phyloP scores from a whole-genome alignment of 2,797 vertebrate species.

The Sciurus carolinensis region DNA sequence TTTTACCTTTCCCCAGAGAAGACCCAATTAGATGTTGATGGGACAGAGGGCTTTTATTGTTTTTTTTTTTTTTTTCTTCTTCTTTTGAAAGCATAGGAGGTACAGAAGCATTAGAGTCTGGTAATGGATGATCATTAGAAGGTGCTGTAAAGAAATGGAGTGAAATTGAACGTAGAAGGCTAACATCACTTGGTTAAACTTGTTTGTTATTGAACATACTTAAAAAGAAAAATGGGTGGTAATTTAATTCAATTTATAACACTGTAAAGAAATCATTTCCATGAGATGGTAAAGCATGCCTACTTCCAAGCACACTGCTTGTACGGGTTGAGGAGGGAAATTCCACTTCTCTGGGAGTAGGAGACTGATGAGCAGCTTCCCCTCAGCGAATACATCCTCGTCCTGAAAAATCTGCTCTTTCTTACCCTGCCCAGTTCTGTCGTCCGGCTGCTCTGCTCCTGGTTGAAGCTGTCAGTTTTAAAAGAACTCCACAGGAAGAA shows the following conservation, averaged over 20 bases:
- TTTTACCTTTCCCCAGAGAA: constrained; percentile 41
- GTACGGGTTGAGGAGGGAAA: neutral
- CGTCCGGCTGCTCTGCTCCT: constrained; percentile 25
- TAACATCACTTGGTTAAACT: constrained; percentile 42
- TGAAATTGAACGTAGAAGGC: neutral
- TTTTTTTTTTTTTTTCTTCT: neutral
- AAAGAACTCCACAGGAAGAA: constrained; percentile 54
- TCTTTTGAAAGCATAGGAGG: neutral
- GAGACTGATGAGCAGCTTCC: neutral
- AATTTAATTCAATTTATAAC: constrained; percentile 71
- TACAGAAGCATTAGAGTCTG: neutral
- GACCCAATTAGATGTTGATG: constrained; percentile 45
- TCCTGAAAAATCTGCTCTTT: neutral
- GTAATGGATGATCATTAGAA: constrained; percentile 44
- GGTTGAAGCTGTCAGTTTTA: constrained; percentile 10
- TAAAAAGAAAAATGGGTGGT: constrained; percentile 72
- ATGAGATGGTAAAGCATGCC: neutral
- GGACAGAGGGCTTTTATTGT: neutral
- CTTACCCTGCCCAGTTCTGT: neutral
- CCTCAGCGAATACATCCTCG: neutral
- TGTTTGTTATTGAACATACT: constrained; percentile 71
- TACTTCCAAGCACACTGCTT: constrained; percentile 19
- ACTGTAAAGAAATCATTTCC: constrained; percentile 57
- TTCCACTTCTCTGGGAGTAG: neutral
- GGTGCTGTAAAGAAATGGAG: neutral